A percentile compares a stretch with the other conserved stretches of the same genome.
Conservation (phyloP, 2,113 vertebrate species). For the Cacatua alba region DNA sequence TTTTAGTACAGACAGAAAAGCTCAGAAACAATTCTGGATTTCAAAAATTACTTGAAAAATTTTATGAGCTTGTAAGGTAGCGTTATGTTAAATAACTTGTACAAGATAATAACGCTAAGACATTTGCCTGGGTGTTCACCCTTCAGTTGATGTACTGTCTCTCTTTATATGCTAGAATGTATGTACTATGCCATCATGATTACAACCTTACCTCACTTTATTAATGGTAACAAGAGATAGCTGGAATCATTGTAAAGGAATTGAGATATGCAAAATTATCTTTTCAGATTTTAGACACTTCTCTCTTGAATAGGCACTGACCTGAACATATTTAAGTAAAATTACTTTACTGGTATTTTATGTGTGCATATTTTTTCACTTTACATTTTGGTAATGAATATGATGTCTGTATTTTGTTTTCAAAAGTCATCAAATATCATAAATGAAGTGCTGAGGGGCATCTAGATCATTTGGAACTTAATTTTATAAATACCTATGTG, state of each 20-base stretch:
- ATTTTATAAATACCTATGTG: background rate
- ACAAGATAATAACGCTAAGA: background rate
- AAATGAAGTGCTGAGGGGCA: background rate
- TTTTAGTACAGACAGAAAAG: background rate
- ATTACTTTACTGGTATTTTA: background rate
- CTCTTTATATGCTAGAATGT: background rate
- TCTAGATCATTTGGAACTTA: background rate
- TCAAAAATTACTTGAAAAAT: background rate
- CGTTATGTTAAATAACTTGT: background rate
- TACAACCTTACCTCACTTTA: background rate
- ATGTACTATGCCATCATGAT: background rate
- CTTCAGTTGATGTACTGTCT: background rate
- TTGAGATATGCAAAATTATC: background rate
- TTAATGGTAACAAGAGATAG: background rate
- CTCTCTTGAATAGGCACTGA: background rate
- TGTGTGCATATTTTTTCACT: background rate
- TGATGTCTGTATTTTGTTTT: background rate
- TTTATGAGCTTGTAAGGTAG: background rate
- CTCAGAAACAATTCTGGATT: background rate
- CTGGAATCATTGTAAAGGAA: background rate
- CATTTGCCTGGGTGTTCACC: background rate
- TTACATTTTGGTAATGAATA: background rate
- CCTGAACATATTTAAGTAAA: background rate
- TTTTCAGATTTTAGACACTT: background rate
- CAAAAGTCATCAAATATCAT: background rate